Percentiles rank a stretch among this genome's conserved stretches.
Conservation (phyloP, 2,888 invertebrate genomes). For the Disparrhopalites patrizii region DNA sequence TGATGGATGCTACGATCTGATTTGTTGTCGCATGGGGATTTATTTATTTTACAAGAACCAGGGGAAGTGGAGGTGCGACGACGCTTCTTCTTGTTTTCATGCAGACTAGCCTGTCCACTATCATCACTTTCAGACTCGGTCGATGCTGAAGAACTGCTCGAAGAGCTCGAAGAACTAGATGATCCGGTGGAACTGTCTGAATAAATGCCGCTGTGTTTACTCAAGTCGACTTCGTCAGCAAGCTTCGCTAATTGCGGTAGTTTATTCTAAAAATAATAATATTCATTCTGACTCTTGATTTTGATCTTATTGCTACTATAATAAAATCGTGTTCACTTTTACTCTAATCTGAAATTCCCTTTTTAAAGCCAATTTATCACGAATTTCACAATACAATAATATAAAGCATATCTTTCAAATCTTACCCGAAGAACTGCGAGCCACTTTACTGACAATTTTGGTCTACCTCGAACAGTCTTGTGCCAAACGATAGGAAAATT, state of each 20-base stretch:
- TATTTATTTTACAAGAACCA: not conserved
- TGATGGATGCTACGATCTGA: not conserved
- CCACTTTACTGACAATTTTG: slow-evolving; percentile 94
- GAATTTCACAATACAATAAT: not conserved
- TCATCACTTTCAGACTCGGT: slow-evolving; percentile 64
- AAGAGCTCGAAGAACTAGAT: slow-evolving; percentile 58
- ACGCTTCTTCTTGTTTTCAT: slow-evolving; percentile 66
- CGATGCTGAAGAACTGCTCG: slow-evolving; percentile 50
- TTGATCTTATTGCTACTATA: too few relatives aligned
- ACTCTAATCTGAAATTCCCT: not conserved
- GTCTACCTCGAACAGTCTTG: slow-evolving; percentile 90
- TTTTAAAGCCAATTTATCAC: not conserved
- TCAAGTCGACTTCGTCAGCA: slow-evolving; percentile 79
- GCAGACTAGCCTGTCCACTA: slow-evolving; percentile 83
- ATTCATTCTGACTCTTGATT: too few relatives aligned
- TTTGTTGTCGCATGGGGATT: not conserved
- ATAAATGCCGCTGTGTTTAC: slow-evolving; percentile 80
- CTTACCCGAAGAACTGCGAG: slow-evolving; percentile 57
- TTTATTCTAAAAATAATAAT: slow-evolving; percentile 55
- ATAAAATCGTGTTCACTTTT: too few relatives aligned
- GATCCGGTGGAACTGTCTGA: slow-evolving; percentile 91
- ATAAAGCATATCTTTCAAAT: too few relatives aligned
- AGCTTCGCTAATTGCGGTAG: slow-evolving; percentile 73
- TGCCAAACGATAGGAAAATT: slow-evolving; percentile 99
- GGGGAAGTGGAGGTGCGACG: slow-evolving; percentile 28